These are phyloP conservation scores for Rhinichthys klamathensis DNA, from an alignment of 2,113 vertebrate species.

Conservation along the genomic window DNA sequence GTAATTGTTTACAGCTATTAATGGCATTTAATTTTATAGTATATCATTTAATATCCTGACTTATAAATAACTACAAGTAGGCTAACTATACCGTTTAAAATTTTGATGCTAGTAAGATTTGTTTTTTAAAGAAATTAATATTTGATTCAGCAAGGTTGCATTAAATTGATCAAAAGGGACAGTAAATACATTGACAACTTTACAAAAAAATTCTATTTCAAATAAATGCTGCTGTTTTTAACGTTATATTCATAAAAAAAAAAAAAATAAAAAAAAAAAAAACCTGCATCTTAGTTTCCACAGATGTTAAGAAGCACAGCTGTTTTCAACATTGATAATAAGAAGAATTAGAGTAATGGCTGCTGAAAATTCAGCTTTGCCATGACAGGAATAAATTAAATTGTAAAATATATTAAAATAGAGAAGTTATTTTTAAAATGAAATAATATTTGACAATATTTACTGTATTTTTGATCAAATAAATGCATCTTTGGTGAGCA, in stretches of 20 bases:
- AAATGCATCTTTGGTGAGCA: not conserved
- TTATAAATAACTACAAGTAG: too few species aligned
- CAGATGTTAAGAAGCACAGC: too few species aligned
- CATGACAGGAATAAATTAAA: not conserved
- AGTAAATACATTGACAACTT: not conserved
- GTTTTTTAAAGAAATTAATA: not conserved
- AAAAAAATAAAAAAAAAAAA: too few species aligned
- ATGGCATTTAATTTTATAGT: too few species aligned
- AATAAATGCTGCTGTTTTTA: not conserved
- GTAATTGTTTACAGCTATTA: too few species aligned
- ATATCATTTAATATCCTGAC: too few species aligned
- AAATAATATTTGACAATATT: not conserved
- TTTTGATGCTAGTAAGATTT: too few species aligned
- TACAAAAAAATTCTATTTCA: not conserved
- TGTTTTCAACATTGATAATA: not conserved
- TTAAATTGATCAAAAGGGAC: not conserved
- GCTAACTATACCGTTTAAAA: too few species aligned
- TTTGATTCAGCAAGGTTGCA: not conserved
- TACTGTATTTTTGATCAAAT: not conserved
- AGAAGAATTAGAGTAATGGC: not conserved
- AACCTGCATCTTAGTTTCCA: too few species aligned
- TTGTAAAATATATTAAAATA: not conserved
- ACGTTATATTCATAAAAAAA: not conserved
- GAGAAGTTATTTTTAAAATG: not conserved
- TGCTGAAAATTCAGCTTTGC: not conserved